Conservation (phyloP, 2,797 vertebrate species). For the Neostethus bicornis region DNA sequence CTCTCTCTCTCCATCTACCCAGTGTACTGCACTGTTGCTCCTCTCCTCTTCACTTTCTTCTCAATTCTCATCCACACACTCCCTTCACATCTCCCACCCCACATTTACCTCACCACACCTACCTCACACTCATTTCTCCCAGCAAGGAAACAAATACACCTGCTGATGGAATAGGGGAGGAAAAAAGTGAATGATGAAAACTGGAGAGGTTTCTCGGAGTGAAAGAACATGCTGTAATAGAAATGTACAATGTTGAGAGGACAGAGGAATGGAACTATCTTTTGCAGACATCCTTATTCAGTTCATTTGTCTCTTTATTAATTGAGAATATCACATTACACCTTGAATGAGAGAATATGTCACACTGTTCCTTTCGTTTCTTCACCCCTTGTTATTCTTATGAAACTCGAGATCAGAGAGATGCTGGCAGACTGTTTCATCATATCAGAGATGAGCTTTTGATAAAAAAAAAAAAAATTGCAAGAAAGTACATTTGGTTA, state of each 20-base stretch:
- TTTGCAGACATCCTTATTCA: constrained; percentile 26
- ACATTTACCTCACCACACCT: constrained; percentile 17
- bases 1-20: constrained; percentile 50
- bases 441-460: neutral
- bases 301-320: constrained; percentile 18
- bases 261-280: neutral
- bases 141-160: constrained; percentile 29
- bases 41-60: constrained; percentile 20
- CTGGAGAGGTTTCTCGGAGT: constrained; percentile 13
- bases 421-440: neutral
- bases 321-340: constrained; percentile 8
- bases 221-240: constrained; percentile 28
- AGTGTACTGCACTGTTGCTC: constrained; percentile 38
- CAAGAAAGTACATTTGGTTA: too few relatives aligned
- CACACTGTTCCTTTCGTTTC: constrained; percentile 20
- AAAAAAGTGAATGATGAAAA: constrained; percentile 31
- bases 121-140: constrained; percentile 37
- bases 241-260: constrained; percentile 15
- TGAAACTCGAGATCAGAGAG: constrained; percentile 6
- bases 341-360: constrained; percentile 22
- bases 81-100: constrained; percentile 25
- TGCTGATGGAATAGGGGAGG: constrained; percentile 40
- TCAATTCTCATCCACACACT: constrained; percentile 14
- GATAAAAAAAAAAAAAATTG: neutral
- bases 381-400: constrained; percentile 7